Evolutionary conservation across 2,113 vertebrate genomes (phyloP), one percentile per base, ranked within the genome.

Genomic region (Typhlomys cinereus): DNA sequence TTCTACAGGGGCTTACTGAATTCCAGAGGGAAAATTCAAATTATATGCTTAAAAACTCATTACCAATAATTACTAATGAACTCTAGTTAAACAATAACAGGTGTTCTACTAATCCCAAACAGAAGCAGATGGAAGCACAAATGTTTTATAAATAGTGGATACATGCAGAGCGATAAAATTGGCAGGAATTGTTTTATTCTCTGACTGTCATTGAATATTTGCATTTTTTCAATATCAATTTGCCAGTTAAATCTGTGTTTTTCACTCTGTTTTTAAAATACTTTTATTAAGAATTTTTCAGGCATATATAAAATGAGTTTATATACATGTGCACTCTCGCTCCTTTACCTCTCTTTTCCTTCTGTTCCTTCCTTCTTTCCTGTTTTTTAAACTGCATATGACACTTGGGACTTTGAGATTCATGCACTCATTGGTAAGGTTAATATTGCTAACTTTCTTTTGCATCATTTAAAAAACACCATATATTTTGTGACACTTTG

Each of bases 11-110:
- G 88, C 83, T 78, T 50, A 50, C 36, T 95, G 66, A 80, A 93
- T 90, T 67, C 71, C 81, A 87, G 57, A 89, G 86, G 75, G 54
- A 57, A 94, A 94, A 91, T 87, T 86, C 50, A 89, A 95, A 93
- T 89, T 46, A 52, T 91, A 92, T 85, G 67, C 93, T 86, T 81
- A 95, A 95, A 93, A 95, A 90, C 80, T 95, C 94, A 96, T 95
- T 95, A 92, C 85, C 84, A 94, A 75, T 92, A 94, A 96, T 96
- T 96, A 96, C 91, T 95, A 91, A 92, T 71, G 62, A 94, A 93
- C 83, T 85, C 62, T 70, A 91, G 87, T 71, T 95, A 96, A 96
- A 94, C 89, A 96, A 93, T 95, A 94, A 93, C 94, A 96, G 96
- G 96, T 96, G 94, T 90, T 94, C 46, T 36, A 93, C 29, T 91